Evolutionary conservation across 2,888 invertebrate species (phyloP), one percentile per base, ranked within the genome.

Genomic region (Cerastis rubricosa): DNA sequence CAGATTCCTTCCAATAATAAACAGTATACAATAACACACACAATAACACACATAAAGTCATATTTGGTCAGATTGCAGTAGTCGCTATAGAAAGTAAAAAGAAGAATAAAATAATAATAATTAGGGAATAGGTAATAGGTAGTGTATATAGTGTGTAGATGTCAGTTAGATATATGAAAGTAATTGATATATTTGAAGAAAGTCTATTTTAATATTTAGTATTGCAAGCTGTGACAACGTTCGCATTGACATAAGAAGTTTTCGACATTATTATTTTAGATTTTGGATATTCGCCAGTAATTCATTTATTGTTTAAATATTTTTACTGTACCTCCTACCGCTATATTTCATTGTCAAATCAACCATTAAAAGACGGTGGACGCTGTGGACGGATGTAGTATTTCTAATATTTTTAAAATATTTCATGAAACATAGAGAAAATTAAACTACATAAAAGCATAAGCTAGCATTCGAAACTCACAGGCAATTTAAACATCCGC

Each of bases 241-340:
- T 51, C 22, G 19, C n/a, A 43, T 19, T 47, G 64, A 22, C 57
- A 69, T 25, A n/a, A 67, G 9, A 65, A 49, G 43, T 57, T 57
- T 74, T 8, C 8, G 64, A 45, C 22, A 54, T 63, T 69, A 72
- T 74, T 54, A 12, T 77, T 74, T 81, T 47, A 3, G 45, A 54
- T 67, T 69, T 68, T 84, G 84, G 84, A 81, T 63, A 7, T 29
- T n/a, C 29, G 81, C 84, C 84, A 84, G 63, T 78, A 49, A 54
- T 67, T 71, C 29, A 0, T 8, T 64, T 64, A 35, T 69, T 51
- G 45, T 71, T 61, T 75, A 59, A 29, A 51, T 59, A n/a, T 68
- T 63, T 78, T 61, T 40, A 47, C n/a, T 47, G 40, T 45, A 25
- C 6, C 35, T 25, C 6, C 35, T 25, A 35, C 8, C 25, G 29